phyloP scores from a whole-genome alignment of 2,113 vertebrate genomes.

The Pseudonaja textilis region DNA sequence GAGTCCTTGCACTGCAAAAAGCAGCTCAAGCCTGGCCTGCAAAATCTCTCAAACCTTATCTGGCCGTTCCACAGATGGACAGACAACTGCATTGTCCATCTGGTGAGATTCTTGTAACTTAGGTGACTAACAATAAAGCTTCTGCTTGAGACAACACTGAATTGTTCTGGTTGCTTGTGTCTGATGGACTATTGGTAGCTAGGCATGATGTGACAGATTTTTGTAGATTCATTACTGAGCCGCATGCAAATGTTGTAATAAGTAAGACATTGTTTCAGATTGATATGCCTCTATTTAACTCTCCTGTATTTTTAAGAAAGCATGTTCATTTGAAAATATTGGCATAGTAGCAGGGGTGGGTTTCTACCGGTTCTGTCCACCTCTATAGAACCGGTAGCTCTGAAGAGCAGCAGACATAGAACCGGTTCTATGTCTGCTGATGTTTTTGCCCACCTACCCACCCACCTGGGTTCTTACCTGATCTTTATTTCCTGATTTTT shows the following conservation, averaged over 20 bases:
- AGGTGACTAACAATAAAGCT: background rate
- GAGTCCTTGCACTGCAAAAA: background rate
- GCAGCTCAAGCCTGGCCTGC: background rate
- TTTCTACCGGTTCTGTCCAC: too few species aligned
- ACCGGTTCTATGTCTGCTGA: too few species aligned
- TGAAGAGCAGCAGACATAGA: too few species aligned
- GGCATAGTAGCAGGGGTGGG: background rate
- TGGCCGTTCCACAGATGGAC: background rate
- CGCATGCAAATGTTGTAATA: background rate
- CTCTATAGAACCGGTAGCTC: too few species aligned
- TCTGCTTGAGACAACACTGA: background rate
- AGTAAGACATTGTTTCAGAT: background rate
- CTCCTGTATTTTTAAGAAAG: background rate
- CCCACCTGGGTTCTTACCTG: too few species aligned
- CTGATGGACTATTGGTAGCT: background rate
- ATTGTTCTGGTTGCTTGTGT: background rate
- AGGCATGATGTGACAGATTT: background rate
- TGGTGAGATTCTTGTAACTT: background rate
- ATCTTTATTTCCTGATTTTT: too few species aligned
- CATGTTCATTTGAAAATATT: background rate
- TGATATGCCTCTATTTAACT: background rate
- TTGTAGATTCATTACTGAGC: background rate
- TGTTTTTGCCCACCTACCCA: too few species aligned
- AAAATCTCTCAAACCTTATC: background rate
- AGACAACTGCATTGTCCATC: too few species aligned